Evolutionary conservation across 1,140 invertebrate species (phyloP), one percentile per base, ranked within the genome.

Genomic region (Drosophila orena): DNA sequence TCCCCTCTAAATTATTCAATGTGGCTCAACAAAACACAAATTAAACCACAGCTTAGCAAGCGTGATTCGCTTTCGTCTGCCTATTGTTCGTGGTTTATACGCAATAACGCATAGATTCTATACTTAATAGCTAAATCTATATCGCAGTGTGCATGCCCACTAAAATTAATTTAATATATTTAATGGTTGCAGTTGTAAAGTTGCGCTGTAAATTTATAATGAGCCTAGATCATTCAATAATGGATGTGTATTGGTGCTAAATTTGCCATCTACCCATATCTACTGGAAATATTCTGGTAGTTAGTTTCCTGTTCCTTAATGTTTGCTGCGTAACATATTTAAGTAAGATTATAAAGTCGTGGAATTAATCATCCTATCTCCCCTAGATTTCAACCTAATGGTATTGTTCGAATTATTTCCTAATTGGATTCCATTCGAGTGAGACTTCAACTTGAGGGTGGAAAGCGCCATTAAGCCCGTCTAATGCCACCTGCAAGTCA

Each of bases 1-100:
- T 42, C 24, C 10, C 35, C 7, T 4, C 6, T 68, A 27, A 65
- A 68, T 64, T 64, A 68, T 68, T 68, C 20, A 65, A 20, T 11
- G 37, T 15, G 47, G 34, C n/a, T 10, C 10, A 47, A 20, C 34
- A 11, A 49, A 7, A 30, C 15, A 42, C 59, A 22, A 35, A 49
- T 47, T 20, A 40, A 62, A 59, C 59, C 59, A 54, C 59, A 59
- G 12, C 14, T 27, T 24, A 12, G 30, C 38, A 17, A 12, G 10
- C 8, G 0, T 17, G 12, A 49, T 8, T 14, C 12, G 17, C 4
- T 37, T 30, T 4, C 27, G 4, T 44, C 24, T 5, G 8, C n/a
- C 1, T 12, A 24, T 50, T 27, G 5, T 27, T 11, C 5, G 49
- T n/a, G 11, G 15, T 8, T 52, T 6, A 3, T 12, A 7, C 2